Percentiles rank a stretch among this genome's conserved stretches.
Conservation (phyloP, 2,113 vertebrate genomes). For the Fregetta grallaria region DNA sequence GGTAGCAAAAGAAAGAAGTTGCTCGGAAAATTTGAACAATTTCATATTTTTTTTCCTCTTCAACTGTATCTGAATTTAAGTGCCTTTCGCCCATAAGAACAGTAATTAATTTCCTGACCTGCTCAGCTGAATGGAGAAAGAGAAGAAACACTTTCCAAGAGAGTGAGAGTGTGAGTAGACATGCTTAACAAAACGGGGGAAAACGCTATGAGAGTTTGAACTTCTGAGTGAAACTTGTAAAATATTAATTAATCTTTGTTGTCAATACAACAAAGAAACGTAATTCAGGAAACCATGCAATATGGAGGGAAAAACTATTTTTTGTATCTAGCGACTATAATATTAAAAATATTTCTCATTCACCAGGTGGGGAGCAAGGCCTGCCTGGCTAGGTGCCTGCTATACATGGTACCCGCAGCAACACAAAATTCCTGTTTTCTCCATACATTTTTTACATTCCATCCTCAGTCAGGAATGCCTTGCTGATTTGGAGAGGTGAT, state of each 20-base stretch:
- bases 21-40: not conserved
- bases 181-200: not conserved
- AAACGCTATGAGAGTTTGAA: not conserved
- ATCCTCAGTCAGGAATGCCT: not conserved
- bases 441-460: not conserved
- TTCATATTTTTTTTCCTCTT: not conserved
- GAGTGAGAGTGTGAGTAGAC: not conserved
- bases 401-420: not conserved
- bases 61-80: not conserved
- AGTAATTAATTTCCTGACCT: not conserved
- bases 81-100: not conserved
- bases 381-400: not conserved
- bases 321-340: not conserved
- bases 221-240: not conserved
- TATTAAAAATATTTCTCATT: not conserved
- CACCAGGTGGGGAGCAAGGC: not conserved
- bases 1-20: not conserved
- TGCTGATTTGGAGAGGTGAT: not conserved
- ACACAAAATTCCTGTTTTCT: not conserved
- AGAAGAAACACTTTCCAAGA: not conserved
- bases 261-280: not conserved
- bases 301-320: not conserved
- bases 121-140: not conserved
- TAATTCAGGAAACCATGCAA: not conserved
- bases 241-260: not conserved